Evolutionary conservation across 2,113 vertebrate genomes (phyloP).

Genomic region (Grammomys dolichurus): DNA sequence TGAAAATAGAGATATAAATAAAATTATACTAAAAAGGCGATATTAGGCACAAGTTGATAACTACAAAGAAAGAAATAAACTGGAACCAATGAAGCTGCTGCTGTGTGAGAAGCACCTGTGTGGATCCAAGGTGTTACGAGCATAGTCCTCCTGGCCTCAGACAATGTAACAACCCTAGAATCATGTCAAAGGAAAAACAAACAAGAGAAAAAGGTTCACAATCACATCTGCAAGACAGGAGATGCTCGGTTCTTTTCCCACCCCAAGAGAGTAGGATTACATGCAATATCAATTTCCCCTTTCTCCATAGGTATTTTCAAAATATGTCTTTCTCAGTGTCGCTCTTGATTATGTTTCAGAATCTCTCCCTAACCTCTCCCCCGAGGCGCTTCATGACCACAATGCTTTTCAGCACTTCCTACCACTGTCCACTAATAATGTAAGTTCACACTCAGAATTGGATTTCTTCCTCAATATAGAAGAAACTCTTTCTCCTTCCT

Average conservation of each 20-base stretch:
- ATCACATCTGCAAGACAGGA: background rate
- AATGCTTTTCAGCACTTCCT: background rate
- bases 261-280: background rate
- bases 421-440: background rate
- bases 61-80: background rate
- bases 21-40: background rate
- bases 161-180: background rate
- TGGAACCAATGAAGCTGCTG: background rate
- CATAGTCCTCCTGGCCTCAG: background rate
- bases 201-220: background rate
- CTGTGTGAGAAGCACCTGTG: accelerated
- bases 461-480: background rate
- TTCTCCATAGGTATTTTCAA: background rate
- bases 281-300: background rate
- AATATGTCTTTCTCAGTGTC: background rate
- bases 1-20: background rate
- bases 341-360: background rate
- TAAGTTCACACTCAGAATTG: accelerated
- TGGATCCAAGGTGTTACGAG: background rate
- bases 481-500: background rate
- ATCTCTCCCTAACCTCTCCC: background rate
- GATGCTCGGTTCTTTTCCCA: background rate
- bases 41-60: background rate
- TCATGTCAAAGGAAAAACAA: background rate
- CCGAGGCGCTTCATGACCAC: background rate